Percentiles rank a stretch among this genome's conserved stretches.
phyloP scores from a whole-genome alignment of 2,888 invertebrate genomes.

The Eumacrocentrus americanus region DNA sequence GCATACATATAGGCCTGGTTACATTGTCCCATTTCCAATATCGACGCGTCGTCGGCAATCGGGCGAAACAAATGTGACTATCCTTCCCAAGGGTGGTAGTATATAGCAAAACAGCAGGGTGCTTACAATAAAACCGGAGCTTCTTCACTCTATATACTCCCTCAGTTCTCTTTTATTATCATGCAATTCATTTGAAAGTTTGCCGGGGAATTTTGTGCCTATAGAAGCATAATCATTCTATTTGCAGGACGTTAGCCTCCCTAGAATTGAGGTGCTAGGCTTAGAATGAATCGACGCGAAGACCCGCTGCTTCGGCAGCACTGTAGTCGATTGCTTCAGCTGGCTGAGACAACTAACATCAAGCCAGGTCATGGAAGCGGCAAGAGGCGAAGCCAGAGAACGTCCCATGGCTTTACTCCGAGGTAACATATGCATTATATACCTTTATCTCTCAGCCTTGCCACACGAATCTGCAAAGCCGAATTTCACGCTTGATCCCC shows the following conservation, averaged over 20 bases:
- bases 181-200: too few species aligned
- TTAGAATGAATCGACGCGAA: conserved; percentile 61
- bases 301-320: conserved; percentile 63
- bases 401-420: conserved; percentile 50
- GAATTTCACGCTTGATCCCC: not conserved
- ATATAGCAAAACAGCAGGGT: not conserved
- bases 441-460: not conserved
- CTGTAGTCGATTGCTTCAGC: conserved; percentile 63
- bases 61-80: conserved; percentile 29
- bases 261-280: conserved; percentile 36
- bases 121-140: not conserved
- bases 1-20: conserved; percentile 8
- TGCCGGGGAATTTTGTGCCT: too few species aligned
- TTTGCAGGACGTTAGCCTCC: conserved; percentile 35
- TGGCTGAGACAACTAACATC: conserved; percentile 62
- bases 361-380: conserved; percentile 55
- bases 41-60: conserved; percentile 34
- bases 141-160: not conserved
- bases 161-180: not conserved
- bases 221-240: too few species aligned
- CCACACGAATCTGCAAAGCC: not conserved
- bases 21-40: conserved; percentile 32
- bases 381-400: conserved; percentile 59
- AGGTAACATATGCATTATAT: conserved; percentile 37
- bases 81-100: not conserved